Base-by-base conservation (phyloP, 2,113 vertebrate species). In the Lophura nycthemera region DNA sequence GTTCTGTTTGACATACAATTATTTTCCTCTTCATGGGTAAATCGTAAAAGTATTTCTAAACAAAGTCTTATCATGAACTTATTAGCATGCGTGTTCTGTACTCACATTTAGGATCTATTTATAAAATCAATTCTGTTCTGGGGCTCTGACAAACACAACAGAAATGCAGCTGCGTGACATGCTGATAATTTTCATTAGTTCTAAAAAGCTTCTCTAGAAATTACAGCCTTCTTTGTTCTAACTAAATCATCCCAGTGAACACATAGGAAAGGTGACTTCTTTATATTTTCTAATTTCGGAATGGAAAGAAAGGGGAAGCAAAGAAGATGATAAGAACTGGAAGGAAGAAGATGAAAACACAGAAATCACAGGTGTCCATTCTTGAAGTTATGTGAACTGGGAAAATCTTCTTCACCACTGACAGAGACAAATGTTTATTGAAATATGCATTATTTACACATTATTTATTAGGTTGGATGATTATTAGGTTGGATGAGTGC, bases 131-230 rank as follows among this genome's bases (percentile, higher is more conserved):
- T 98, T 98, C 96, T 98, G 96, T 97, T 97, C 97, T 89, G 96
- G 94, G 94, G 88, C 95, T 97, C 96, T 96, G 95, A 97, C 96
- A 98, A 98, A 98, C 97, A 98, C 98, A 98, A 97, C 95, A 95
- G 95, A 98, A 98, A 97, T 97, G 97, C 97, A 98, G 98, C 97
- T 98, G 98, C 98, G 97, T 89, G 97, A 98, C 97, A 98, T 94
- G 97, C 97, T 97, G 97, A 97, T 98, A 96, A 98, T 97, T 97
- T 97, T 97, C 97, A 97, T 97, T 98, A 98, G 94, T 97, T 97
- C 94, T 97, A 97, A 98, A 97, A 97, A 97, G 90, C 93, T 93
- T 97, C 96, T 92, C 94, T 85, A 97, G 97, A 98, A 98, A 98
- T 97, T 95, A 94, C 94, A 92, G 80, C 97, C 96, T 97, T 97